Evolutionary conservation across 2,797 vertebrate species (phyloP).

Genomic region (Muscicapa comitata): DNA sequence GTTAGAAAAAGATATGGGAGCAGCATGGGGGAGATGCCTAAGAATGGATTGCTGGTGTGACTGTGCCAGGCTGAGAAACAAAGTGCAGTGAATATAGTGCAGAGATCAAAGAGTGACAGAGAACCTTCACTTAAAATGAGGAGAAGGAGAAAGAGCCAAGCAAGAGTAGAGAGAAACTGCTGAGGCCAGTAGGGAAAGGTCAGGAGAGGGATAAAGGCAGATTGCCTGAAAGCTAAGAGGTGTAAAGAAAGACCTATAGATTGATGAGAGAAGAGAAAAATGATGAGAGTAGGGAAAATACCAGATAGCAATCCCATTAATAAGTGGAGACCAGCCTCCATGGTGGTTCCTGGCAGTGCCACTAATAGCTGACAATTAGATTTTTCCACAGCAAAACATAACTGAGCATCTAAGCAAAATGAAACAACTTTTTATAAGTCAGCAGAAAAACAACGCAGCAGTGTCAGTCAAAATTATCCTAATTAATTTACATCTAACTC

Average conservation of each 20-base stretch:
- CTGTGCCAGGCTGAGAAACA: neutral
- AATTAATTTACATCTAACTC: conserved; percentile 35
- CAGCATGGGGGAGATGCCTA: neutral
- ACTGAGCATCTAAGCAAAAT: conserved; percentile 68
- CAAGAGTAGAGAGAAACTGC: neutral
- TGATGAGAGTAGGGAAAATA: neutral
- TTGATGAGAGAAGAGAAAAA: conserved; percentile 4
- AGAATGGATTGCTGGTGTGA: neutral
- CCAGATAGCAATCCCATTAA: conserved; percentile 34
- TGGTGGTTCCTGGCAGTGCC: neutral
- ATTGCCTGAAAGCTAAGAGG: neutral
- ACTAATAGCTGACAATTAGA: conserved; percentile 38
- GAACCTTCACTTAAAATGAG: neutral
- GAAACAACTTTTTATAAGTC: conserved; percentile 27
- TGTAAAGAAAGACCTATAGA: conserved; percentile 9
- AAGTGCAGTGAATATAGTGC: neutral
- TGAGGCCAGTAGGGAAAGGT: neutral
- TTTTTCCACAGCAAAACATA: conserved; percentile 67
- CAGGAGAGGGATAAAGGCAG: neutral
- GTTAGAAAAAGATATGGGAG: neutral
- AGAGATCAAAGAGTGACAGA: neutral
- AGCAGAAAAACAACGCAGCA: conserved; percentile 51
- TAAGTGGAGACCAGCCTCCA: conserved; percentile 32
- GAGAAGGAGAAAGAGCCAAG: neutral
- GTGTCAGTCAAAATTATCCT: conserved; percentile 10